Conservation (phyloP, 1,140 invertebrate genomes). For the Archegozetes longisetosus region DNA sequence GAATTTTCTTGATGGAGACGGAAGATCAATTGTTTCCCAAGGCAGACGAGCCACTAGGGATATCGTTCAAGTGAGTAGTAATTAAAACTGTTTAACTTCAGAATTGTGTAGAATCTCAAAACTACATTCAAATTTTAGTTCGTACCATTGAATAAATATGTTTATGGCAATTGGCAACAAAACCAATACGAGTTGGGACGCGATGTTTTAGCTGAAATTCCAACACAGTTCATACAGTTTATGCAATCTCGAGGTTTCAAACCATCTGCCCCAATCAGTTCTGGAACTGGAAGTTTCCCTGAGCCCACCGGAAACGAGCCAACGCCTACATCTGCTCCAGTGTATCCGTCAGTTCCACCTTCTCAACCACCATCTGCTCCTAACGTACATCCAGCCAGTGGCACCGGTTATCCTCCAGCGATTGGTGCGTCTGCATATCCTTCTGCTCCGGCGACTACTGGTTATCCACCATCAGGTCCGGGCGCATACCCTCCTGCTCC, state of each 20-base stretch:
- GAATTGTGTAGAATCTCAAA: too few species aligned
- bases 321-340: too few species aligned
- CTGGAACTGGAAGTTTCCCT: not conserved
- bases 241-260: conserved; percentile 6
- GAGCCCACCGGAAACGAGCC: not conserved
- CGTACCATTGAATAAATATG: conserved; percentile 13
- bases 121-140: too few species aligned
- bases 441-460: not conserved
- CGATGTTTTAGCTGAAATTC: conserved; percentile 44
- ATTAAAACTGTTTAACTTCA: too few species aligned
- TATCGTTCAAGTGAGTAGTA: conserved; percentile 19
- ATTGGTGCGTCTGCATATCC: not conserved
- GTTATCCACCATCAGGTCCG: not conserved
- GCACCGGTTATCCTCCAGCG: not conserved
- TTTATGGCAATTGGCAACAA: conserved; percentile 7
- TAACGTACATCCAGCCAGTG: not conserved
- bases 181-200: conserved; percentile 31
- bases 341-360: not conserved
- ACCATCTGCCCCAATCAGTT: not conserved
- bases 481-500: too few species aligned
- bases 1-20: conserved; percentile 10
- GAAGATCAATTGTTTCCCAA: not conserved
- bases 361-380: not conserved
- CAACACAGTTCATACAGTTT: conserved; percentile 36
- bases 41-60: conserved; percentile 15